Evolutionary conservation across 2,888 invertebrate genomes (phyloP), one percentile per base, ranked within the genome.

Genomic region (Cephus nigrinus): DNA sequence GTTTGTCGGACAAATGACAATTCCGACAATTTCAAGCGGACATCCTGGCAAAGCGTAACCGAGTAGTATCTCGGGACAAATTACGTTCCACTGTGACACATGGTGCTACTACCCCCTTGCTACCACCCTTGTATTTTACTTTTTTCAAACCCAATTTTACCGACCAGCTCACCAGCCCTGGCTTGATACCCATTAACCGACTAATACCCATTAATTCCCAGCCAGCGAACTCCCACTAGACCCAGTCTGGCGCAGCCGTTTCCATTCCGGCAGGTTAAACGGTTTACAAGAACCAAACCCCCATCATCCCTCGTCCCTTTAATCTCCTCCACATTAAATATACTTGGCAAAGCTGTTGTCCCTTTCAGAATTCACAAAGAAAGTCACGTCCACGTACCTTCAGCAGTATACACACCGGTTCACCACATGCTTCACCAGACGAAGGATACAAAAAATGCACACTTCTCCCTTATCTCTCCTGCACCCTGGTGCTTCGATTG

Each of bases 1-100:
- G 55, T 55, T 55, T 55, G 23, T 23, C 82, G 77, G 82, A 81
- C 84, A 84, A 85, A 86, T 85, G 86, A 86, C 82, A 82, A 80
- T 79, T 80, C 81, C 82, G 80, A 81, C 84, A 84, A 84, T 85
- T 83, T 85, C 82, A 79, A 75, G 73, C 80, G 82, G 80, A 81
- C 74, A 55, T 55, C 23, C 55, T 55, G 23, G 55, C 55, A 23
- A 55, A 55, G 55, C 55, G 55, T 23, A 55, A 55, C 55, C 23
- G 23, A 55, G 55, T 23, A 55, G 55, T 55, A 55, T 55, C 55
- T 55, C 55, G 55, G 55, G 55, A 55, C 71, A 33, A 71, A 71
- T 71, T 71, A 79, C 83, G 82, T 84, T 82, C 80, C 82, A 76
- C 77, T 75, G 71, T 75, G 79, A 83, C 82, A 85, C 86, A 85